Conservation (phyloP, 2,113 vertebrate genomes). For the Corydoras maculifer region DNA sequence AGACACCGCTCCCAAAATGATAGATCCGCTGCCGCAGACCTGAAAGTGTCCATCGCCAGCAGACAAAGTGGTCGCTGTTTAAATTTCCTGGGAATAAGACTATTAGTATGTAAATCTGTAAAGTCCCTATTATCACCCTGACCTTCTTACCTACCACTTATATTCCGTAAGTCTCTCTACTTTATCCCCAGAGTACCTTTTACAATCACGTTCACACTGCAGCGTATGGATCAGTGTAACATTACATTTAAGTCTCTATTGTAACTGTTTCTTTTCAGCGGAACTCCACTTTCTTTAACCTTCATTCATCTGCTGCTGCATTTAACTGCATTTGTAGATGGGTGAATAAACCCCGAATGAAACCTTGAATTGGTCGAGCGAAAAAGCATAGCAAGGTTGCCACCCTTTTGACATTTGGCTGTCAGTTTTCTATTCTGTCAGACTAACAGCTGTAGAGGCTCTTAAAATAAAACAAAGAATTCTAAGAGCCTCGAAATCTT, state of each 20-base stretch:
- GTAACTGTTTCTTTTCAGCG: background rate
- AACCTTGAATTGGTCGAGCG: no score
- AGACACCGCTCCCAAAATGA: conserved; percentile 42
- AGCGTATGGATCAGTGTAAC: background rate
- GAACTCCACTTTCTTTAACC: no score
- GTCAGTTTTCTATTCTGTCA: no score
- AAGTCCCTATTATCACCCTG: conserved; percentile 65
- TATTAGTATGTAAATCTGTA: conserved; percentile 72
- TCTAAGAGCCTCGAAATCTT: no score
- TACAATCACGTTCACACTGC: background rate
- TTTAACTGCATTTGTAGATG: no score
- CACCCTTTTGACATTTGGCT: no score
- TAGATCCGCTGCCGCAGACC: conserved; percentile 29
- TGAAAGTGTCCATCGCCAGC: conserved; percentile 36
- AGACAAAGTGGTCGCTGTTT: conserved; percentile 33
- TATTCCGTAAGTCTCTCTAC: conserved; percentile 60
- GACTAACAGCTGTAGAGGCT: no score
- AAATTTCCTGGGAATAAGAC: conserved; percentile 55
- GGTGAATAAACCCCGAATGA: no score
- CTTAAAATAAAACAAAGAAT: no score
- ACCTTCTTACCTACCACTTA: conserved; percentile 65
- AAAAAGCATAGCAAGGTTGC: no score
- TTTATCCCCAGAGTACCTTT: conserved; percentile 15
- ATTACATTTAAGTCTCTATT: background rate
- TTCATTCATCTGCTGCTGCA: no score